Base-by-base conservation (phyloP, 2,113 vertebrate species). In the Tonatia bakeri region DNA sequence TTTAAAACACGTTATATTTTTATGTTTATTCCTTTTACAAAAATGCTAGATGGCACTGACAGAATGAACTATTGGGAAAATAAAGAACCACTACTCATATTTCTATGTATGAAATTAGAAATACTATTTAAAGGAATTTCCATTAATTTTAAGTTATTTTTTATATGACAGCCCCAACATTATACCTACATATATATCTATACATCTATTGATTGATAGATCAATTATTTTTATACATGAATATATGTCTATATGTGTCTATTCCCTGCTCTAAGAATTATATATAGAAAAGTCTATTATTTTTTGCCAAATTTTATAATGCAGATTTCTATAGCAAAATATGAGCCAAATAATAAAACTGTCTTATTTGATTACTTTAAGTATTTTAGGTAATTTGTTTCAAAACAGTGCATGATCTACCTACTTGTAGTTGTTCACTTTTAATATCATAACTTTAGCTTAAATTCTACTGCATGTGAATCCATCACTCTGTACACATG, bases 401-500 rank as follows among this genome's bases (percentile, higher is more conserved):
- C 47, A 56, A 85, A 92, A 88, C 7, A 88, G 12, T 22, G 26
- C 9, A 69, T 59, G 15, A 54, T 75, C 67, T 40, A 91, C 89
- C 31, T 36, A 79, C 45, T 92, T 90, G n/a, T 87, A 61, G 6
- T 20, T 81, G 45, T 81, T 90, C 52, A 73, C 8, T 90, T 93
- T 43, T 90, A 85, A 67, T 95, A 94, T 52, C 26, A 38, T 85
- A 10, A 93, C 36, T 59, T 69, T 87, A 87, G 2, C 5, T 91
- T 76, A 93, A 72, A 95, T 96, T 88, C 52, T 15, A 76, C 87
- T 82, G 20, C 28, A 38, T 61, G 14, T 43, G 10, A 77, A 95
- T 91, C 73, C 26, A 67, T 87, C 75, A 80, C 13, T 90, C 3
- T 88, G n/a, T 61, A 91, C 16, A 17, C 26, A 86, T 12, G 22